These are phyloP conservation scores for Lasioglossum villosulum DNA, from an alignment of 2,888 invertebrate species.

Conservation along the genomic window DNA sequence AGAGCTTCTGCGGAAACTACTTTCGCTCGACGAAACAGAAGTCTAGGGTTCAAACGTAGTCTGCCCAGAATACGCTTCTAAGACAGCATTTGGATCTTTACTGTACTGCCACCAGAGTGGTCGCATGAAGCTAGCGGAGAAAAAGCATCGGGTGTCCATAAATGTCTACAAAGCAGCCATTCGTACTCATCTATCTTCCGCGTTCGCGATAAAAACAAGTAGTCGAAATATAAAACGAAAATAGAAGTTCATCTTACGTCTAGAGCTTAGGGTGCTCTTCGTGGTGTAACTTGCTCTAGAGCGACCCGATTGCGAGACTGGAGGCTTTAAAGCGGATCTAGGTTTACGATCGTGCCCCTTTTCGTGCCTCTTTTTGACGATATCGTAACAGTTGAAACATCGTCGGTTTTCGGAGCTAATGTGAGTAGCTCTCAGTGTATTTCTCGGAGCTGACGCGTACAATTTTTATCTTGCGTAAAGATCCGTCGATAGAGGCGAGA, in stretches of 20 bases:
- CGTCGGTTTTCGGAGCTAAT: neutral
- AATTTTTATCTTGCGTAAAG: neutral
- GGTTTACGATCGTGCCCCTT: neutral
- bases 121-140: neutral
- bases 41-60: too few relatives aligned
- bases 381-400: neutral
- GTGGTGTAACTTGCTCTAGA: neutral
- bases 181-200: neutral
- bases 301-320: neutral
- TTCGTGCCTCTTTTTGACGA: neutral
- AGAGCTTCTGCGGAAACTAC: neutral
- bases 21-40: too few relatives aligned
- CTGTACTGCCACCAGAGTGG: neutral
- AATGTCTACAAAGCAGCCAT: slow-evolving; percentile 17
- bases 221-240: neutral
- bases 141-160: neutral
- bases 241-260: neutral
- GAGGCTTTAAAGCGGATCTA: neutral
- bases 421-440: neutral
- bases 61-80: too few relatives aligned
- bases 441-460: neutral
- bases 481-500: neutral
- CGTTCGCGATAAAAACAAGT: neutral
- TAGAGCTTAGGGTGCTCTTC: neutral
- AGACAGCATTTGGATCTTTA: too few relatives aligned